Evolutionary conservation across 1,140 invertebrate species (phyloP), one percentile per base, ranked within the genome.

Genomic region (Diachasma alloeum): DNA sequence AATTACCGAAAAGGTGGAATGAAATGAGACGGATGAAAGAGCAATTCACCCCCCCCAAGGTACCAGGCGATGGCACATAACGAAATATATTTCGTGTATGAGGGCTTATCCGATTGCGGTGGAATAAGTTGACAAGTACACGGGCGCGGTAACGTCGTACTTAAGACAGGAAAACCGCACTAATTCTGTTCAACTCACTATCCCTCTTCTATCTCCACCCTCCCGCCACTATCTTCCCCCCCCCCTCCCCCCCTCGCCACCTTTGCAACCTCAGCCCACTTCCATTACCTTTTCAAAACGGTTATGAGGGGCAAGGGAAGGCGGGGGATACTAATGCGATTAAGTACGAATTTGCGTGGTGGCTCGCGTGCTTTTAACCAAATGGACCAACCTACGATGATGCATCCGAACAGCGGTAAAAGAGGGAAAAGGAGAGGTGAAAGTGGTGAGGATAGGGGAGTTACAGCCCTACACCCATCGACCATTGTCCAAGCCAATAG

Each of bases 301-400:
- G 31, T 75, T 75, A 46, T 75, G 63, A 75, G 46, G 26, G 44
- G n/a, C 31, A 31, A 19, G 48, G n/a, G 48, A 17, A 19, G 48
- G 48, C 9, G 15, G 15, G 48, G 63, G 19, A 31, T 75, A 56
- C 24, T 75, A 75, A 75, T 71, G 36, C 67, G 46, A 76, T 76
- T 76, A 70, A 68, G 11, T 71, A 59, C 17, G 56, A 66, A 74
- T 67, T 74, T 15, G 56, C 48, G 39, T 44, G 72, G 59, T 67
- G 39, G 69, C n/a, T 70, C 53, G 36, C 39, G 31, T 76, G 67
- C 74, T 71, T 71, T 70, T 76, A 71, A 76, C 67, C 48, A 76
- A 76, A 76, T 76, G 74, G 67, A 76, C 74, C 44, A 76, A 56
- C 36, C 42, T 9, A 13, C 31, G 31, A 31, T 31, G 44, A 46